These are phyloP conservation scores for Oncopodura yosiiana DNA, from an alignment of 1,140 invertebrate genomes.

Conservation along the genomic window DNA sequence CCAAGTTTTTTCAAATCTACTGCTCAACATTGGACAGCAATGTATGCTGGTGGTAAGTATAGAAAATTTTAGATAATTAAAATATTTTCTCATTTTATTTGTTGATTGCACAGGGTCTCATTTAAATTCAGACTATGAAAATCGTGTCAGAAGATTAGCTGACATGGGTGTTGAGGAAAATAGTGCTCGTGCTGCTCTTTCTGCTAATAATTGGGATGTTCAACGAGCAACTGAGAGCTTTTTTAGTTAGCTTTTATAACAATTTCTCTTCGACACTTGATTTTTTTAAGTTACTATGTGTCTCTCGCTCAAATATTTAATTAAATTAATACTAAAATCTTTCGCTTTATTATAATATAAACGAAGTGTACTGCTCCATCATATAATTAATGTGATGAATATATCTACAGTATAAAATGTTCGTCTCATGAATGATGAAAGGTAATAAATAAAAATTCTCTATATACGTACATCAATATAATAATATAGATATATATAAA, in stretches of 20 bases:
- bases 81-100: constrained; percentile 24
- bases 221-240: constrained; percentile 76
- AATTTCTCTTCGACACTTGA: too few species aligned
- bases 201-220: constrained; percentile 80
- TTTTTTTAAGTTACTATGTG: too few species aligned
- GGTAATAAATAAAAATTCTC: too few species aligned
- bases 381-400: too few species aligned
- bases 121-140: constrained; percentile 62
- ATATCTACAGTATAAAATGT: too few species aligned
- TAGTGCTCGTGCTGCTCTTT: constrained; percentile 68
- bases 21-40: constrained; percentile 87
- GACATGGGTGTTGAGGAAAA: constrained; percentile 85
- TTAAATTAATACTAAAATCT: too few species aligned
- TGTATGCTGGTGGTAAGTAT: constrained; percentile 72
- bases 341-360: too few species aligned
- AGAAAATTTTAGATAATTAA: neutral
- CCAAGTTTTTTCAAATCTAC: constrained; percentile 74
- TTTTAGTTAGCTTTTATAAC: constrained; percentile 60
- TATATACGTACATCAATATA: too few species aligned
- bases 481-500: too few species aligned
- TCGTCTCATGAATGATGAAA: too few species aligned
- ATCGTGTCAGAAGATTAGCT: constrained; percentile 66
- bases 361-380: too few species aligned
- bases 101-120: constrained; percentile 49
- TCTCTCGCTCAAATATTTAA: too few species aligned